Conservation (phyloP, 2,888 invertebrate genomes). For the Drosophila tanythrix region DNA sequence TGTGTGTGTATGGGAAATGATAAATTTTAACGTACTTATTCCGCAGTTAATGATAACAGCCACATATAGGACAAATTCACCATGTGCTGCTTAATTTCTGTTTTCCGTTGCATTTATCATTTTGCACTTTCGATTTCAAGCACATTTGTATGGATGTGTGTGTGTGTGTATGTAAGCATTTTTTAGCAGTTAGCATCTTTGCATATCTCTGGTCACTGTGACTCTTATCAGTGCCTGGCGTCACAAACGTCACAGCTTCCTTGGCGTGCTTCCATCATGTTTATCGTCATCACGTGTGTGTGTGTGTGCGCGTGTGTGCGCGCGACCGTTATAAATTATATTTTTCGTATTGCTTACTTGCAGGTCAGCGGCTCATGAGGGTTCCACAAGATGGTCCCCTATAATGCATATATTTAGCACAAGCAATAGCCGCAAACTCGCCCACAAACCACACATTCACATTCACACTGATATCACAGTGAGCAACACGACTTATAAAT, state of each 20-base stretch:
- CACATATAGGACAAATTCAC: neutral
- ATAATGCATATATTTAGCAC: conserved; percentile 41
- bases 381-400: conserved; percentile 44
- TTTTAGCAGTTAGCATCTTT: conserved; percentile 1
- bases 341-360: conserved; percentile 5
- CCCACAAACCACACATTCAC: neutral
- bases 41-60: neutral
- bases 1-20: neutral
- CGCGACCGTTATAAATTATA: conserved; percentile 37
- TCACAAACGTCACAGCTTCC: conserved; percentile 35
- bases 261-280: conserved; percentile 19
- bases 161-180: neutral
- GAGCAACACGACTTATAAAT: conserved; percentile 1
- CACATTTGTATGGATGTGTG: neutral
- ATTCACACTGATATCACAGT: conserved; percentile 13
- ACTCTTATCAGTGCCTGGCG: conserved; percentile 29
- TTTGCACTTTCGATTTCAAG: conserved; percentile 1
- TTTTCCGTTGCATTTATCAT: conserved; percentile 11
- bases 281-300: conserved; percentile 26
- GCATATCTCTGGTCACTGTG: conserved; percentile 6
- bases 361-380: conserved; percentile 29
- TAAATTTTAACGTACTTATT: neutral
- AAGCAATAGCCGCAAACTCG: conserved; percentile 5
- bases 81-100: neutral
- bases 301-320: conserved; percentile 13